phyloP scores from a whole-genome alignment of 2,113 vertebrate genomes.

The Serinus canaria region DNA sequence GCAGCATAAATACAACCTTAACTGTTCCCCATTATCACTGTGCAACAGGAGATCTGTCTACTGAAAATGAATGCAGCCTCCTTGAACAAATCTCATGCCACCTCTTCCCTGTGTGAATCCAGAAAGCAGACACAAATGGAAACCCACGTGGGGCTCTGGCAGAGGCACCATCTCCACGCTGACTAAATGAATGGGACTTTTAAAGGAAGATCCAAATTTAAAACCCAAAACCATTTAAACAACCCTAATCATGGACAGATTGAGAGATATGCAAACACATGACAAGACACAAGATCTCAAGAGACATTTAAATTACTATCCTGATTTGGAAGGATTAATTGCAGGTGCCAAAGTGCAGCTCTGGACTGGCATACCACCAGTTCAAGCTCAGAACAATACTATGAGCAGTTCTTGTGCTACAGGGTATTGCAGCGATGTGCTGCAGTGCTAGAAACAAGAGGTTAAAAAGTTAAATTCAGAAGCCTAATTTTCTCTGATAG shows the following conservation, averaged over 20 bases:
- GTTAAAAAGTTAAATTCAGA: slow-evolving; percentile 21
- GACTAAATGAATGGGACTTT: slow-evolving; percentile 35
- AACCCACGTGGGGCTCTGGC: background rate
- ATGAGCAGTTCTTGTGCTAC: slow-evolving; percentile 16
- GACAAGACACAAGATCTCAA: slow-evolving; percentile 60
- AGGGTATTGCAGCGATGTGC: background rate
- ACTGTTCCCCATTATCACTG: background rate
- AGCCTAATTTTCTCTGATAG: background rate
- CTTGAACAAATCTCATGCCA: background rate
- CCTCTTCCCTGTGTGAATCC: background rate
- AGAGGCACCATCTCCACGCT: background rate
- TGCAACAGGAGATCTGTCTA: background rate
- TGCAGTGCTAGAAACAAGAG: slow-evolving; percentile 9
- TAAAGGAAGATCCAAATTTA: slow-evolving; percentile 53
- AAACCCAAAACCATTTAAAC: slow-evolving; percentile 53
- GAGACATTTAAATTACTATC: slow-evolving; percentile 59
- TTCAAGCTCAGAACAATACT: slow-evolving; percentile 47
- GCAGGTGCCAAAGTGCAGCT: slow-evolving; percentile 53
- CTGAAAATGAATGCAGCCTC: background rate
- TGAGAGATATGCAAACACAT: slow-evolving; percentile 46
- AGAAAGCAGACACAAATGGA: background rate
- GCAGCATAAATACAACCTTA: background rate
- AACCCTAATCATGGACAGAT: slow-evolving; percentile 44
- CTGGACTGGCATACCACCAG: slow-evolving; percentile 37
- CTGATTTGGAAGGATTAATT: slow-evolving; percentile 60